phyloP scores from a whole-genome alignment of 2,113 vertebrate genomes.

The Polypterus senegalus region DNA sequence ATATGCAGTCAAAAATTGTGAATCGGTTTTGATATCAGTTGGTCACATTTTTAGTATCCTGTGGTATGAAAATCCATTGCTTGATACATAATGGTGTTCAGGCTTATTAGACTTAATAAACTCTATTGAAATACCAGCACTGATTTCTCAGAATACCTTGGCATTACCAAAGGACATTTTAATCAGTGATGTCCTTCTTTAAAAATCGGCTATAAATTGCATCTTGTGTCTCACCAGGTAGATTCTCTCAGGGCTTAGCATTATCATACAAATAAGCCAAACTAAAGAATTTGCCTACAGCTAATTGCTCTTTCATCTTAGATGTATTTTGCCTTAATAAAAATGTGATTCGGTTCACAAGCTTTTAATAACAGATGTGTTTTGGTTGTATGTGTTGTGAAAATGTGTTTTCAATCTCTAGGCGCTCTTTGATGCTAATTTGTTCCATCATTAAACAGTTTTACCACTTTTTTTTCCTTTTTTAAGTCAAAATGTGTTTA shows the following conservation, averaged over 20 bases:
- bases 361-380: constrained; percentile 15
- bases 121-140: too few relatives aligned
- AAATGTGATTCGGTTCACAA: constrained; percentile 13
- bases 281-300: constrained; percentile 13
- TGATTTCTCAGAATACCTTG: too few relatives aligned
- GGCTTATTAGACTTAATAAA: too few relatives aligned
- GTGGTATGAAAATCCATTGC: too few relatives aligned
- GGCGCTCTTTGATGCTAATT: constrained; percentile 36
- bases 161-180: too few relatives aligned
- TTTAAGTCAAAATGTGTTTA: constrained; percentile 17
- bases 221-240: too few relatives aligned
- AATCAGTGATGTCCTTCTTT: too few relatives aligned
- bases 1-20: too few relatives aligned
- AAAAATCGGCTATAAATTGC: too few relatives aligned
- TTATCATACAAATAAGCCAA: constrained; percentile 6
- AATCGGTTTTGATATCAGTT: too few relatives aligned
- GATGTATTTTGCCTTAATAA: constrained; percentile 18
- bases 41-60: too few relatives aligned
- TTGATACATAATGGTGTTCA: too few relatives aligned
- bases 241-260: neutral
- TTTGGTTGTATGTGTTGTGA: constrained; percentile 24
- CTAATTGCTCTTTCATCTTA: constrained; percentile 20
- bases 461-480: constrained; percentile 21
- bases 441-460: constrained; percentile 36
- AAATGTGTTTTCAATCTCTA: constrained; percentile 30